Evolutionary conservation across 1,140 invertebrate genomes (phyloP).

Genomic region (Plodia interpunctella): DNA sequence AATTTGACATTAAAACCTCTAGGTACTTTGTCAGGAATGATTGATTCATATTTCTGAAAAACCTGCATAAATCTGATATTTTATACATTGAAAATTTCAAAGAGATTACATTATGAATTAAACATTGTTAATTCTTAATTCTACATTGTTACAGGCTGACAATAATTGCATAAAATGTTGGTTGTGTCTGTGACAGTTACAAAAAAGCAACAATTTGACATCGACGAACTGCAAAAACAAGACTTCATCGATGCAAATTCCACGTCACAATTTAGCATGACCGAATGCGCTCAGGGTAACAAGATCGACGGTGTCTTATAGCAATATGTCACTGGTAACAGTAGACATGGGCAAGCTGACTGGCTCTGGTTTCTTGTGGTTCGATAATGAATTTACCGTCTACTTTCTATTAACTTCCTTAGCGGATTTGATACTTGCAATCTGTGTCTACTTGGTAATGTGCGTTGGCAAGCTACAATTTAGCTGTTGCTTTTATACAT

Average conservation of each 20-base stretch:
- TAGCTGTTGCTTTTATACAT: neutral
- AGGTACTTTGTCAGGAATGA: too few species aligned
- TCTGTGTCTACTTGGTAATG: neutral
- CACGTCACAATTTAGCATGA: conserved; percentile 26
- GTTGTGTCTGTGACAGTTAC: too few species aligned
- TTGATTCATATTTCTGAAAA: too few species aligned
- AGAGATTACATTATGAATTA: too few species aligned
- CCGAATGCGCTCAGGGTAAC: conserved; percentile 47
- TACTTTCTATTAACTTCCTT: conserved; percentile 30
- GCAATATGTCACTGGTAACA: conserved; percentile 51
- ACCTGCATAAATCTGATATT: too few species aligned
- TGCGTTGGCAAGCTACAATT: neutral
- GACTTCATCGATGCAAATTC: neutral
- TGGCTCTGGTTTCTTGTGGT: conserved; percentile 44
- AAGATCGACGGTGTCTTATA: conserved; percentile 46
- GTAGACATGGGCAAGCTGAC: conserved; percentile 20
- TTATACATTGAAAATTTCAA: too few species aligned
- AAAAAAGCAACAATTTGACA: too few species aligned
- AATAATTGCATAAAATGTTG: too few species aligned
- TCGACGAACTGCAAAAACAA: too few species aligned
- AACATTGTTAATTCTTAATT: too few species aligned
- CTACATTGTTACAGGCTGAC: too few species aligned
- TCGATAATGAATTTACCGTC: conserved; percentile 15
- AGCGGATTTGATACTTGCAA: neutral
- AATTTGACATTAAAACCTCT: too few species aligned